Evolutionary conservation across 1,140 invertebrate species (phyloP).

Genomic region (Bombyx mandarina): DNA sequence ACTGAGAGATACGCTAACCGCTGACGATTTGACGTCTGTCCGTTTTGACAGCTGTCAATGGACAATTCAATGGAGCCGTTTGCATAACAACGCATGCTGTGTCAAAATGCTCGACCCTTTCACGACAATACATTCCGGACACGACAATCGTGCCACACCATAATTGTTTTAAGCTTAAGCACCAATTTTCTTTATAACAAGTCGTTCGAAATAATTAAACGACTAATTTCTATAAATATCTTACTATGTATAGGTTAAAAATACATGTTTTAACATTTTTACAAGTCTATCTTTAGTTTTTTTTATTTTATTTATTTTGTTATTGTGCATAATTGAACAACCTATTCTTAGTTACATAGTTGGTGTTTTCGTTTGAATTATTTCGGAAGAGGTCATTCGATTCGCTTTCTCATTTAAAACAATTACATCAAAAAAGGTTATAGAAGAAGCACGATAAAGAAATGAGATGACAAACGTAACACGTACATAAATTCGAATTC

Average conservation of each 20-base stretch:
- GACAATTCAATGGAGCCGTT: constrained; percentile 36
- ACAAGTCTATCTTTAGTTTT: constrained; percentile 57
- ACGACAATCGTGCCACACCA: constrained; percentile 31
- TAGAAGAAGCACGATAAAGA: constrained; percentile 22
- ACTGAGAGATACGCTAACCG: constrained; percentile 7
- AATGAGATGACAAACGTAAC: constrained; percentile 20
- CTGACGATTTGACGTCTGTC: not conserved
- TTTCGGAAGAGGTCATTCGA: constrained; percentile 32
- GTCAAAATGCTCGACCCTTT: constrained; percentile 58
- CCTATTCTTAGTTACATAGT: constrained; percentile 12
- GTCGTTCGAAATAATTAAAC: constrained; percentile 72
- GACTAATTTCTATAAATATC: constrained; percentile 71
- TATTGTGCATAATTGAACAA: constrained; percentile 34
- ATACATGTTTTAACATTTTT: constrained; percentile 71
- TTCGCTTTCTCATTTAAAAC: constrained; percentile 24
- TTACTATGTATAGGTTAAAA: constrained; percentile 71
- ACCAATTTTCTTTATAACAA: constrained; percentile 72
- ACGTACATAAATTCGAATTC: constrained; percentile 5
- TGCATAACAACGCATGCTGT: constrained; percentile 69
- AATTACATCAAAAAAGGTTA: constrained; percentile 10
- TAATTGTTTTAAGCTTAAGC: constrained; percentile 69
- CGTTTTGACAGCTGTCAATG: constrained; percentile 10
- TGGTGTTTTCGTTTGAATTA: constrained; percentile 3
- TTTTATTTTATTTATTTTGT: constrained; percentile 1
- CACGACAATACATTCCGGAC: constrained; percentile 63